Evolutionary conservation across 2,797 vertebrate genomes (phyloP).

Genomic region (Pseudochirops corinnae): DNA sequence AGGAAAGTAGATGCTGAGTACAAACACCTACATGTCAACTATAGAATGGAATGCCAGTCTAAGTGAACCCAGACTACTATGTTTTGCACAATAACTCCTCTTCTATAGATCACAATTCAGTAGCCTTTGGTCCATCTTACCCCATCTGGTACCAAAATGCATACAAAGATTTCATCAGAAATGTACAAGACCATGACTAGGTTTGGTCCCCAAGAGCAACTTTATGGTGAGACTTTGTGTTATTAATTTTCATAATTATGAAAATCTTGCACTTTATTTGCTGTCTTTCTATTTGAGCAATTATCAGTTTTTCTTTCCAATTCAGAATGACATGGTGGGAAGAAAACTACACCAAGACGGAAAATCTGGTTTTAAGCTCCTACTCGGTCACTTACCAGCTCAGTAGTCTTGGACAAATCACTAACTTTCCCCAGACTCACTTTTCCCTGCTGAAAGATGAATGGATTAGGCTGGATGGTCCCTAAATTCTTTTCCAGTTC

Average conservation of each 20-base stretch:
- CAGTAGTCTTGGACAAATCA: not conserved
- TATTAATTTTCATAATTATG: not conserved
- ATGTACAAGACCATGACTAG: not conserved
- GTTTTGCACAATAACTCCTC: not conserved
- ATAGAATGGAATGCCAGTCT: not conserved
- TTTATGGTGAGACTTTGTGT: not conserved
- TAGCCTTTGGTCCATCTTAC: not conserved
- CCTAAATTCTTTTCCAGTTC: not conserved
- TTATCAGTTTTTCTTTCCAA: not conserved
- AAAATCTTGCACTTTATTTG: not conserved
- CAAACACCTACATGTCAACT: not conserved
- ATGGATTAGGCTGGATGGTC: not conserved
- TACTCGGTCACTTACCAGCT: not conserved
- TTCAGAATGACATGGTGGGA: not conserved
- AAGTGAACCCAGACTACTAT: not conserved
- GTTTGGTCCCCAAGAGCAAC: not conserved
- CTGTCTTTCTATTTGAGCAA: not conserved
- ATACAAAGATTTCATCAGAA: not conserved
- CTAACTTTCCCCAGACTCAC: not conserved
- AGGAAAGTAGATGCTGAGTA: not conserved
- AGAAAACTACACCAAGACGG: not conserved
- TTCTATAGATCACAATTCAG: not conserved
- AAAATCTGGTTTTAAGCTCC: not conserved
- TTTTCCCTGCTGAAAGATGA: not conserved
- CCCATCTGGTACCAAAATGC: not conserved